Percentiles rank a stretch among this genome's conserved stretches.
phyloP scores from a whole-genome alignment of 2,888 invertebrate species.

The Leucophenga montana region DNA sequence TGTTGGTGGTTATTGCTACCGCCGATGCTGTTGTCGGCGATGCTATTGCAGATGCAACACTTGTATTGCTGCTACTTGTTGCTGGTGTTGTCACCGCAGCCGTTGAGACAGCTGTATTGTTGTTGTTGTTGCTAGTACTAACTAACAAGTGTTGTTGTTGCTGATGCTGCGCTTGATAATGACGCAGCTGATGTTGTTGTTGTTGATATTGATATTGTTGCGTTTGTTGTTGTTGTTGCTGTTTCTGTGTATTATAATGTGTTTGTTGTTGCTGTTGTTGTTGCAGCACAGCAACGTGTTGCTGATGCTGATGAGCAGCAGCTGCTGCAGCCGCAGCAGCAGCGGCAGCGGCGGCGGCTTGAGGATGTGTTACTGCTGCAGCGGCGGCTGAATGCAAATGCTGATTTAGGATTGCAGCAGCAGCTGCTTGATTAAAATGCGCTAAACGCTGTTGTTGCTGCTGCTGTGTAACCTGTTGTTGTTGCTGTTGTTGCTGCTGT shows the following conservation, averaged over 20 bases:
- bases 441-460: constrained; percentile 60
- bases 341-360: constrained; percentile 52
- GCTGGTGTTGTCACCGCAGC: constrained; percentile 50
- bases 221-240: constrained; percentile 59
- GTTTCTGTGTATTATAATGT: constrained; percentile 59
- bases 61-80: constrained; percentile 39
- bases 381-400: constrained; percentile 63
- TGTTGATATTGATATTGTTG: constrained; percentile 58
- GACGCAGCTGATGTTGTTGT: constrained; percentile 59
- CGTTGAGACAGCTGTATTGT: constrained; percentile 44
- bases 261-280: constrained; percentile 69
- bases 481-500: constrained; percentile 57
- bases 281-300: constrained; percentile 61
- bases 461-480: constrained; percentile 46
- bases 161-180: constrained; percentile 58
- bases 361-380: constrained; percentile 48
- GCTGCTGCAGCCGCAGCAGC: constrained; percentile 62
- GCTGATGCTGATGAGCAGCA: constrained; percentile 65
- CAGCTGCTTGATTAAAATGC: constrained; percentile 65
- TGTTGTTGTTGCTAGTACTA: constrained; percentile 49
- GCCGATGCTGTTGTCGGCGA: constrained; percentile 44
- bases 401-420: constrained; percentile 66
- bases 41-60: constrained; percentile 1
- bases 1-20: constrained; percentile 44
- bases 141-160: constrained; percentile 56